Evolutionary conservation across 2,113 vertebrate species (phyloP).

Genomic region (Oreochromis spilurus): DNA sequence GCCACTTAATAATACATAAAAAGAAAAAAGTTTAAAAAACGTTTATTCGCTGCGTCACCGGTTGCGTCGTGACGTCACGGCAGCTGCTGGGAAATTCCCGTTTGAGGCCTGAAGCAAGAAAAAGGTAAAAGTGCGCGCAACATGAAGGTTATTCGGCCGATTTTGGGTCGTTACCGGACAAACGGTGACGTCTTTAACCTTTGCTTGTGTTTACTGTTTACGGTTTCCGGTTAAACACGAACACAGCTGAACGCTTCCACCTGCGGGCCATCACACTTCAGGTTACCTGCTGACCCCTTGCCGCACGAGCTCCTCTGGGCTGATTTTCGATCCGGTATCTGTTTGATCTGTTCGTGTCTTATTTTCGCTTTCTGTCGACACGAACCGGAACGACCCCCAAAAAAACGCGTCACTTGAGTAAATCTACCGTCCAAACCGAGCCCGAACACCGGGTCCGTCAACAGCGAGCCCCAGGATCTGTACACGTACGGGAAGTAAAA

Average conservation of each 20-base stretch:
- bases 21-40: neutral
- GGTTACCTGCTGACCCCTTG: neutral
- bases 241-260: neutral
- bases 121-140: neutral
- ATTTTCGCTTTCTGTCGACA: neutral
- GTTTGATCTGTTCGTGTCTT: neutral
- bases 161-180: neutral
- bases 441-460: neutral
- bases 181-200: neutral
- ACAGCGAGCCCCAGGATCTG: neutral
- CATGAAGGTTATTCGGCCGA: neutral
- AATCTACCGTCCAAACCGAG: neutral
- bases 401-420: neutral
- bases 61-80: constrained; percentile 22
- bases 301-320: neutral
- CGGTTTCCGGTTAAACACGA: neutral
- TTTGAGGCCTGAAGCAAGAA: neutral
- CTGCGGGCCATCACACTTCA: neutral
- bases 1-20: neutral
- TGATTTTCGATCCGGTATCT: neutral
- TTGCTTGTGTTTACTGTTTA: neutral
- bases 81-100: constrained; percentile 33
- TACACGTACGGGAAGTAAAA: no score
- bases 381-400: neutral
- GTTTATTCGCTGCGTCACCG: neutral